phyloP scores from a whole-genome alignment of 2,797 vertebrate genomes.

The Austrolebias charrua region DNA sequence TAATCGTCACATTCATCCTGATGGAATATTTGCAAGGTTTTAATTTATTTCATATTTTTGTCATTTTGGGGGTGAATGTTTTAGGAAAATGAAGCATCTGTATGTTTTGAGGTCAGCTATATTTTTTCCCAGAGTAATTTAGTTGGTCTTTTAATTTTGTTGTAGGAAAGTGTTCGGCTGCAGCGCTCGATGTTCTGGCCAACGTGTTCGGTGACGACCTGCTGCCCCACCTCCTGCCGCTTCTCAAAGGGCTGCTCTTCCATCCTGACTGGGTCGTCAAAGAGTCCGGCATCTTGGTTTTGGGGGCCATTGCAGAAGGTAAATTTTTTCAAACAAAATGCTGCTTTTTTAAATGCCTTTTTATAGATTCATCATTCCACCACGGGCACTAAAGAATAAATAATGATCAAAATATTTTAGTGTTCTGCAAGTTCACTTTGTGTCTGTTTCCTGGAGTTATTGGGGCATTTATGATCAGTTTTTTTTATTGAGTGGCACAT shows the following conservation, averaged over 20 bases:
- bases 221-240: slow-evolving; percentile 90
- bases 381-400: too few relatives aligned
- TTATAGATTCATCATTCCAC: too few relatives aligned
- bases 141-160: neutral
- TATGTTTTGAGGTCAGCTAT: neutral
- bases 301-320: slow-evolving; percentile 94
- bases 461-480: too few relatives aligned
- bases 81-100: neutral
- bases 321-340: slow-evolving; percentile 12
- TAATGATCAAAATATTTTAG: too few relatives aligned
- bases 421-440: too few relatives aligned
- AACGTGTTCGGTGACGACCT: slow-evolving; percentile 95
- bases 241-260: slow-evolving; percentile 92
- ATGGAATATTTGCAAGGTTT: too few relatives aligned
- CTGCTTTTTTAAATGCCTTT: neutral
- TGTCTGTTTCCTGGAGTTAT: too few relatives aligned
- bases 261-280: slow-evolving; percentile 95
- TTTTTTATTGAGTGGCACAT: too few relatives aligned
- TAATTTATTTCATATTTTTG: too few relatives aligned
- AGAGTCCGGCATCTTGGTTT: slow-evolving; percentile 93
- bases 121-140: too few relatives aligned
- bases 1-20: too few relatives aligned
- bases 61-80: too few relatives aligned
- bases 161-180: slow-evolving; percentile 92
- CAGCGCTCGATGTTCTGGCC: slow-evolving; percentile 90